Conservation (phyloP, 2,797 vertebrate genomes). For the Thaleichthys pacificus region DNA sequence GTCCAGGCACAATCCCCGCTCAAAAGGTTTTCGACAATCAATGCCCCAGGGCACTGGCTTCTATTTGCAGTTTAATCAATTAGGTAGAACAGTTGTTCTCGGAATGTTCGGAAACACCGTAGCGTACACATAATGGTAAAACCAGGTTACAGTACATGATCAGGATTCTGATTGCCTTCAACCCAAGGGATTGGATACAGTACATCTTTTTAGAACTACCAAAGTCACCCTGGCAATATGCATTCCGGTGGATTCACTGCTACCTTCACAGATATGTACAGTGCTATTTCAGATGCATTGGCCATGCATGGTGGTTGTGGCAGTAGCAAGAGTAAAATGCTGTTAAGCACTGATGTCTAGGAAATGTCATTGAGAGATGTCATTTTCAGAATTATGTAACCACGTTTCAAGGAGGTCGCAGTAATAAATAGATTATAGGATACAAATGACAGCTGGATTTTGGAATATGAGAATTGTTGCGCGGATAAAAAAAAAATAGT, state of each 20-base stretch:
- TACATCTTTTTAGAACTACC: background rate
- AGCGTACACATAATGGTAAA: slow-evolving; percentile 9
- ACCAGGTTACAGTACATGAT: background rate
- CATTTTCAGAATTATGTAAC: background rate
- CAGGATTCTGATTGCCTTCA: slow-evolving; percentile 21
- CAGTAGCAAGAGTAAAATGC: background rate
- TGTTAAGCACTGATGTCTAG: slow-evolving; percentile 2
- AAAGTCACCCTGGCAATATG: too few relatives aligned
- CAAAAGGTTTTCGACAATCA: slow-evolving; percentile 44
- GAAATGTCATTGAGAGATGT: background rate
- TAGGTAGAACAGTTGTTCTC: slow-evolving; percentile 48
- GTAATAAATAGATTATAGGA: background rate
- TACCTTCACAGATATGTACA: too few relatives aligned
- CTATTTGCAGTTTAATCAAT: slow-evolving; percentile 54
- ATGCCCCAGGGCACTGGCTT: slow-evolving; percentile 30
- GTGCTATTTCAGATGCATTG: too few relatives aligned
- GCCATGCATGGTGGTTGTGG: too few relatives aligned
- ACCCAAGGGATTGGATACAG: background rate
- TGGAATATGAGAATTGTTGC: background rate
- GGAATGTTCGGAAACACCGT: slow-evolving; percentile 22
- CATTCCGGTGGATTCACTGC: too few relatives aligned
- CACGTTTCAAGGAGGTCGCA: background rate
- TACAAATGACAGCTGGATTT: background rate
- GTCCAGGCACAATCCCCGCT: slow-evolving; percentile 44
- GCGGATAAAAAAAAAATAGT: too few relatives aligned